phyloP scores from a whole-genome alignment of 1,140 invertebrate genomes.

The Drosophila athabasca region DNA sequence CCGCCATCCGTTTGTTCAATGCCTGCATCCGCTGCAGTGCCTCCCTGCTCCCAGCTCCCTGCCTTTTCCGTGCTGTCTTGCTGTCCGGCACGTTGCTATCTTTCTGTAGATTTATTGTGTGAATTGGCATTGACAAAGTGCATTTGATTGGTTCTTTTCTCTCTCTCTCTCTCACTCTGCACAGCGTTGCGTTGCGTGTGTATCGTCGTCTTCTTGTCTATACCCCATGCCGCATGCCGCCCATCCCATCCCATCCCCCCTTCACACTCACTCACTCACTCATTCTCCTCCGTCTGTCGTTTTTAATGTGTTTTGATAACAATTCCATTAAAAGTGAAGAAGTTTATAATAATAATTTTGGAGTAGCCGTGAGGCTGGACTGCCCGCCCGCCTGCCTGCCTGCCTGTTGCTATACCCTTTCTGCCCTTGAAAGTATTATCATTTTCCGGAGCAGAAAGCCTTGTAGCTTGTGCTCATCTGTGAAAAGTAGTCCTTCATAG shows the following conservation, averaged over 20 bases:
- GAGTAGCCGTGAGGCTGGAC: constrained; percentile 50
- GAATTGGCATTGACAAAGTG: constrained; percentile 81
- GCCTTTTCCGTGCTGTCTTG: constrained; percentile 4
- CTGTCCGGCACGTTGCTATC: constrained; percentile 62
- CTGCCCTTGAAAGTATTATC: too few species aligned
- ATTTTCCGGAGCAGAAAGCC: too few species aligned
- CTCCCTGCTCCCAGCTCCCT: neutral
- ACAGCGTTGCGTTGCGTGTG: constrained; percentile 25
- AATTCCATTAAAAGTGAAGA: constrained; percentile 81
- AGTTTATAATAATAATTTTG: constrained; percentile 76
- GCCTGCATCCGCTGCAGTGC: constrained; percentile 1
- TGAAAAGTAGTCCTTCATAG: too few species aligned
- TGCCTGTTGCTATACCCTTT: neutral
- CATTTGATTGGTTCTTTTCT: constrained; percentile 66
- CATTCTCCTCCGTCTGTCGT: constrained; percentile 39
- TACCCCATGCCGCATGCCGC: neutral
- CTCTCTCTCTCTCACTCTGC: constrained; percentile 14
- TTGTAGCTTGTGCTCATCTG: too few species aligned
- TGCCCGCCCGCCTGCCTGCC: neutral
- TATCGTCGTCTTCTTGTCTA: neutral
- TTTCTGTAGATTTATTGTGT: constrained; percentile 78
- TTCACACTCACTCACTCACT: constrained; percentile 14
- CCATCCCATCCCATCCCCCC: neutral
- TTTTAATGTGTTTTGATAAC: constrained; percentile 81
- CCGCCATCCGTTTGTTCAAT: constrained; percentile 4